Evolutionary conservation across 1,140 invertebrate genomes (phyloP).

Genomic region (Teleogryllus occipitalis): DNA sequence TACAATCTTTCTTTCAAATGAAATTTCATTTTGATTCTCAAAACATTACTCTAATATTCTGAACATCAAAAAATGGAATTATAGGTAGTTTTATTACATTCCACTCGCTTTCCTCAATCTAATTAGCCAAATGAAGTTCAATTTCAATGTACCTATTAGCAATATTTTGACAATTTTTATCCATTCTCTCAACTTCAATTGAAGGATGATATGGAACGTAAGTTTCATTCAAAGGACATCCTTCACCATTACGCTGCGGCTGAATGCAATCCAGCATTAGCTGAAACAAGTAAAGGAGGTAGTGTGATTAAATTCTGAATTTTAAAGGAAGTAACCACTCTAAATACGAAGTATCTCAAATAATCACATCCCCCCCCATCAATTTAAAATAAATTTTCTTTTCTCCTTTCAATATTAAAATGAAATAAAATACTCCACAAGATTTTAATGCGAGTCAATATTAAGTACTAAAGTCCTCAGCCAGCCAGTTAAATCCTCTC

Average conservation of each 20-base stretch:
- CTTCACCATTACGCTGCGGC: slow-evolving; percentile 40
- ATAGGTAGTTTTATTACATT: not conserved
- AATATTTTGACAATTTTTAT: slow-evolving; percentile 44
- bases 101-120: not conserved
- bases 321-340: not conserved
- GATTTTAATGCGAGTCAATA: too few species aligned
- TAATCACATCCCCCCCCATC: too few species aligned
- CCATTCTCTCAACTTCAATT: slow-evolving; percentile 47
- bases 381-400: too few species aligned
- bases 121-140: slow-evolving; percentile 1
- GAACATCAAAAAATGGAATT: not conserved
- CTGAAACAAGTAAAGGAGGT: slow-evolving; percentile 30
- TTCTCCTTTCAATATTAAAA: too few species aligned
- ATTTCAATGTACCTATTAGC: slow-evolving; percentile 48
- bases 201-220: slow-evolving; percentile 43
- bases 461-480: too few species aligned
- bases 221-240: slow-evolving; percentile 45
- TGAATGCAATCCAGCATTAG: slow-evolving; percentile 47
- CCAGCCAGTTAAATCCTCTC: too few species aligned
- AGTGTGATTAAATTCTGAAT: not conserved
- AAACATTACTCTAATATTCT: too few species aligned
- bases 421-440: too few species aligned
- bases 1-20: too few species aligned
- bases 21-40: too few species aligned
- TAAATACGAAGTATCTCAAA: too few species aligned